A percentile compares a stretch with the other conserved stretches of the same genome.
Evolutionary conservation across 2,888 invertebrate genomes (phyloP).

Genomic region (Plebejus anna): DNA sequence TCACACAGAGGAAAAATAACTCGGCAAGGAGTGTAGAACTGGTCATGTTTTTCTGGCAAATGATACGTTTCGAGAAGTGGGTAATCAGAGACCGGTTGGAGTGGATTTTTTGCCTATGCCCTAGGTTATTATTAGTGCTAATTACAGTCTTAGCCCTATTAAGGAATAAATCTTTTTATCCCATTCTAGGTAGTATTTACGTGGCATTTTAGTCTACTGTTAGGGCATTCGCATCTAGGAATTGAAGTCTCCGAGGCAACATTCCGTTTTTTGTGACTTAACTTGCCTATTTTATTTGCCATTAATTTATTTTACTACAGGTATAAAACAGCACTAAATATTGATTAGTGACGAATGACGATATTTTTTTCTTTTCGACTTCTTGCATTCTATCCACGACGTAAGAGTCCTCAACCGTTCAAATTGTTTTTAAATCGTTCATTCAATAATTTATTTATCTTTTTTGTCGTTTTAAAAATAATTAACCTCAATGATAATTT

Average conservation of each 20-base stretch:
- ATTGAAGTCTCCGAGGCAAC: neutral
- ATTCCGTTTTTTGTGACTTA: neutral
- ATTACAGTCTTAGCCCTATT: conserved; percentile 25
- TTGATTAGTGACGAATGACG: neutral
- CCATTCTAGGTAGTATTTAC: conserved; percentile 24
- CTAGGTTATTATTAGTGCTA: conserved; percentile 30
- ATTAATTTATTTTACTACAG: neutral
- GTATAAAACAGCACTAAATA: neutral
- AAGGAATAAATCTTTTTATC: conserved; percentile 27
- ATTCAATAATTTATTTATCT: conserved; percentile 19
- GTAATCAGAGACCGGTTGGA: conserved; percentile 42
- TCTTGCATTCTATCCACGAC: neutral
- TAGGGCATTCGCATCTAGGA: conserved; percentile 12
- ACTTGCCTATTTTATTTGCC: neutral
- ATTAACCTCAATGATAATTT: conserved; percentile 19
- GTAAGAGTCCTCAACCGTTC: neutral
- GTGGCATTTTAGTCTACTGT: conserved; percentile 16
- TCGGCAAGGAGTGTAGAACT: conserved; percentile 18
- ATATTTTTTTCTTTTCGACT: neutral
- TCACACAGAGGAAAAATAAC: neutral
- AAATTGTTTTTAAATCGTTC: conserved; percentile 14
- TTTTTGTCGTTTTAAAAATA: conserved; percentile 5
- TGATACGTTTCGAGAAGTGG: conserved; percentile 41
- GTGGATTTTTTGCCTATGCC: conserved; percentile 37
- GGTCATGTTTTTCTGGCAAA: conserved; percentile 37